phyloP scores from a whole-genome alignment of 2,888 invertebrate genomes.

The Melanophora roralis region DNA sequence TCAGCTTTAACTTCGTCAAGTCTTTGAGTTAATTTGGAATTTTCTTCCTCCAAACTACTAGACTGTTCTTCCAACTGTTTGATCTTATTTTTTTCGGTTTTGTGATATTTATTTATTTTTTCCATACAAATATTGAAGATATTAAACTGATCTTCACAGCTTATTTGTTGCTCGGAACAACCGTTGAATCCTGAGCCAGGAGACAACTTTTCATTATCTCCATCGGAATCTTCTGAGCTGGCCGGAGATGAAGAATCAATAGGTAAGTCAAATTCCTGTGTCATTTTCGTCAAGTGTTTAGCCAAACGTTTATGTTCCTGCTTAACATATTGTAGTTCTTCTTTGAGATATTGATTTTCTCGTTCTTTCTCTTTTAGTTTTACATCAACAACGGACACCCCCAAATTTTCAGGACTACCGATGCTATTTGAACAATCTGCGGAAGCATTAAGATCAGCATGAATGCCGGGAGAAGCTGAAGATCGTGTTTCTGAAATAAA shows the following conservation, averaged over 20 bases:
- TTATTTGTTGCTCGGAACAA: constrained; percentile 1
- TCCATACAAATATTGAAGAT: constrained; percentile 68
- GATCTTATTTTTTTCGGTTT: constrained; percentile 55
- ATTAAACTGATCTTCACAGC: constrained; percentile 61
- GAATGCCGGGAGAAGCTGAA: constrained; percentile 48
- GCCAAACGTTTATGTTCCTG: constrained; percentile 64
- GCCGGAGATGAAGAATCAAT: background rate
- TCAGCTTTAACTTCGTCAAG: constrained; percentile 43
- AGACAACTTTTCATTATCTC: constrained; percentile 38
- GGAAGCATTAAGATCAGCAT: constrained; percentile 69
- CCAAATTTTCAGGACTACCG: constrained; percentile 74
- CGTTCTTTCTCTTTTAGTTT: constrained; percentile 74
- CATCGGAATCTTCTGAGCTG: constrained; percentile 40
- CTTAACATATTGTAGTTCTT: constrained; percentile 64
- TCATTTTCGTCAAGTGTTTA: constrained; percentile 61
- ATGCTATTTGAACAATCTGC: constrained; percentile 69
- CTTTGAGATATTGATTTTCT: constrained; percentile 69
- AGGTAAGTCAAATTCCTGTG: constrained; percentile 62
- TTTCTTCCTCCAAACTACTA: constrained; percentile 49
- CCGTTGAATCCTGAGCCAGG: constrained; percentile 39
- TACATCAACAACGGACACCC: constrained; percentile 73
- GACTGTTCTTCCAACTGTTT: constrained; percentile 59
- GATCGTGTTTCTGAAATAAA: constrained; percentile 71
- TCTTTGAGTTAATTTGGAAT: constrained; percentile 46
- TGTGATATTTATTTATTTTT: constrained; percentile 64